phyloP scores from a whole-genome alignment of 2,113 vertebrate genomes.

The Dendrocopos noguchii region DNA sequence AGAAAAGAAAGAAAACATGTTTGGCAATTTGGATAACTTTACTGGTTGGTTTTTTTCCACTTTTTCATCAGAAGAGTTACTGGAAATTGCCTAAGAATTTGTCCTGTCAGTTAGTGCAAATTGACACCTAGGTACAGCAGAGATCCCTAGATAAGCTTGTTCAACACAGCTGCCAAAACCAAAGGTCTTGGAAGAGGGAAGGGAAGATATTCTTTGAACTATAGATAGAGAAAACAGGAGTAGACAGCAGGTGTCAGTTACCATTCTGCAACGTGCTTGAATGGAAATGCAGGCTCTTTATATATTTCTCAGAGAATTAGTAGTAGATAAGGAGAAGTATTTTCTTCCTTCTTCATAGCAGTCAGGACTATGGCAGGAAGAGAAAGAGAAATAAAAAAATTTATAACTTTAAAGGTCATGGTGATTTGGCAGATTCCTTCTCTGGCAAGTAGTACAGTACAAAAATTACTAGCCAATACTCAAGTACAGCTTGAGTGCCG shows the following conservation, averaged over 20 bases:
- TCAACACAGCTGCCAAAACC: neutral
- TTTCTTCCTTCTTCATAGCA: neutral
- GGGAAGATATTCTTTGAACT: slow-evolving; percentile 12
- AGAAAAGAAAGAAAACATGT: neutral
- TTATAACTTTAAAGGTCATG: neutral
- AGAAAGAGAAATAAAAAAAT: neutral
- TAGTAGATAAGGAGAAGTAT: neutral
- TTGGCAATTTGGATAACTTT: neutral
- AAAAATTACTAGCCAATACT: neutral
- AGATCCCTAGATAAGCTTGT: neutral
- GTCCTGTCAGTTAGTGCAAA: neutral
- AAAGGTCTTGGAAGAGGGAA: slow-evolving; percentile 15
- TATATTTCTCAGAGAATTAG: neutral
- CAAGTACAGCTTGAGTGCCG: neutral
- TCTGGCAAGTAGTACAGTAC: neutral
- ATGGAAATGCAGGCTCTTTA: neutral
- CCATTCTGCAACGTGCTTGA: neutral
- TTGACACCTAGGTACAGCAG: neutral
- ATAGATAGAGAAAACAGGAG: neutral
- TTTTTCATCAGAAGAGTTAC: neutral
- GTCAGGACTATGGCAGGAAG: neutral
- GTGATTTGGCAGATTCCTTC: slow-evolving; percentile 6
- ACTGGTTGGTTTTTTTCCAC: neutral
- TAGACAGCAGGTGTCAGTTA: neutral
- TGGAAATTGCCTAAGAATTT: neutral